Percentiles rank a stretch among this genome's conserved stretches.
Evolutionary conservation across 2,113 vertebrate genomes (phyloP).

Genomic region (Empidonax traillii): DNA sequence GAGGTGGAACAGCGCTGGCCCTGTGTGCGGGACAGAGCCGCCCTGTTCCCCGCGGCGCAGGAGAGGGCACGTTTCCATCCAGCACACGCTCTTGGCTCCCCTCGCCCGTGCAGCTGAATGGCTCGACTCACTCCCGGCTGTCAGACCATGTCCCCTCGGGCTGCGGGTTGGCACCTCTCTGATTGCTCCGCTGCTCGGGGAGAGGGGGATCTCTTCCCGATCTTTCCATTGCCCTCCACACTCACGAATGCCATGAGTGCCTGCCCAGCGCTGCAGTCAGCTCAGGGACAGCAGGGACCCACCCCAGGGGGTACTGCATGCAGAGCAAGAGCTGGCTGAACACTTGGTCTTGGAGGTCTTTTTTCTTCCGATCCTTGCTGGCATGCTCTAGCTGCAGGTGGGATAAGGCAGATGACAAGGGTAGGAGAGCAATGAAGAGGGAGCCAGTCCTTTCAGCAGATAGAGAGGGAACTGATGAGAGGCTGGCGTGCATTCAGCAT

Average conservation of each 20-base stretch:
- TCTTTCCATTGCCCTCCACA: accelerated
- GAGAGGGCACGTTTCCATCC: neutral
- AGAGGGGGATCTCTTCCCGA: neutral
- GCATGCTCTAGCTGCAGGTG: slow-evolving; percentile 18
- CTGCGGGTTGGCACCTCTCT: neutral
- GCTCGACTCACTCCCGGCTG: neutral
- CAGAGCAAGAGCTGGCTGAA: neutral
- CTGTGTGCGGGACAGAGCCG: neutral
- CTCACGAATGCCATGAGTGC: accelerated
- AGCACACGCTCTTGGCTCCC: neutral
- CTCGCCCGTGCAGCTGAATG: accelerated
- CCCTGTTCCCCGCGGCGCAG: neutral
- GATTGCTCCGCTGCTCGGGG: accelerated
- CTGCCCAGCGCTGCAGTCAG: neutral
- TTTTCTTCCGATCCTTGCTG: neutral
- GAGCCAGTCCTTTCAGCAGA: neutral
- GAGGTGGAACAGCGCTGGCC: neutral
- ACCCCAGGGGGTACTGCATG: neutral
- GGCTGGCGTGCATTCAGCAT: neutral
- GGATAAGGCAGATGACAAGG: neutral
- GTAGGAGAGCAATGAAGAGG: neutral
- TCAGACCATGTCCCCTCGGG: accelerated
- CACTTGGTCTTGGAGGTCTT: neutral
- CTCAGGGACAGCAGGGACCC: neutral
- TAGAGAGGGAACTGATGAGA: neutral